Evolutionary conservation across 2,888 invertebrate genomes (phyloP).

Genomic region (Argyresthia albistria): DNA sequence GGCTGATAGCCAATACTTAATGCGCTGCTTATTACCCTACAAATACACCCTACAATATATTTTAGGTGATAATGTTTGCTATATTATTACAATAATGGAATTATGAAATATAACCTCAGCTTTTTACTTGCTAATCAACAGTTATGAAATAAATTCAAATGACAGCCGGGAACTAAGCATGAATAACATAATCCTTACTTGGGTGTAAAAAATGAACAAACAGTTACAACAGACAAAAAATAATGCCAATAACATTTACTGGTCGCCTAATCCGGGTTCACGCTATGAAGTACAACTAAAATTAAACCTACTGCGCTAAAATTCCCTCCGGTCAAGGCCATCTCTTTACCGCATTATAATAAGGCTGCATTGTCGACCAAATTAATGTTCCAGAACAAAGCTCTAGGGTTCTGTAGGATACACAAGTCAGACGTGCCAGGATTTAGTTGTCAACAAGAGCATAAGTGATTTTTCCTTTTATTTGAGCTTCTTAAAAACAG

Average conservation of each 20-base stretch:
- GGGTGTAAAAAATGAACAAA: not conserved
- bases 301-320: constrained; percentile 5
- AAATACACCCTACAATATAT: not conserved
- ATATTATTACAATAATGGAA: too few relatives aligned
- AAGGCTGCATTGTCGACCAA: too few relatives aligned
- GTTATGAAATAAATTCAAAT: too few relatives aligned
- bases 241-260: not conserved
- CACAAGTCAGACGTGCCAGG: not conserved
- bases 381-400: not conserved
- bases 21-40: not conserved
- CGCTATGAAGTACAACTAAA: not conserved
- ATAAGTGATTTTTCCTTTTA: constrained; percentile 8
- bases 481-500: constrained; percentile 46
- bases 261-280: not conserved
- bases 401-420: not conserved
- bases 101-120: too few relatives aligned
- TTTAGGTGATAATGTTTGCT: too few relatives aligned
- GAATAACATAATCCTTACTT: too few relatives aligned
- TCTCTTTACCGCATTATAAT: not conserved
- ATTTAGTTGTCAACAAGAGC: constrained; percentile 2
- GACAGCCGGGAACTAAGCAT: too few relatives aligned
- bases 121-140: too few relatives aligned
- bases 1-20: constrained; percentile 38
- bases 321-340: constrained; percentile 8
- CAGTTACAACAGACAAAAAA: not conserved